phyloP scores from a whole-genome alignment of 2,888 invertebrate genomes.

The Saturnia japonica region DNA sequence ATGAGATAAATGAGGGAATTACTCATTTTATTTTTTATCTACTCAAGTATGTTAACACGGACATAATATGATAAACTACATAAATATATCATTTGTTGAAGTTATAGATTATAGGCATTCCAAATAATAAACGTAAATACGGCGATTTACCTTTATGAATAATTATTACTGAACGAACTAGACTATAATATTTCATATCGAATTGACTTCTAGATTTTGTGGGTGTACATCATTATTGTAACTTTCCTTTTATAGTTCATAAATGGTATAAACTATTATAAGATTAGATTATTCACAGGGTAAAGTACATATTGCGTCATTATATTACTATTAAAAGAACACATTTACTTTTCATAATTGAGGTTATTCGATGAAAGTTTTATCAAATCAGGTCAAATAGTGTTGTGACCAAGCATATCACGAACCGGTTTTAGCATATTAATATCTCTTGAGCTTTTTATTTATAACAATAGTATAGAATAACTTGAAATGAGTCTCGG shows the following conservation, averaged over 20 bases:
- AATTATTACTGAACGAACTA: not conserved
- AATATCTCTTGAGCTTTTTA: no score
- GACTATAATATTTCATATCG: not conserved
- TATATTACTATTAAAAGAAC: no score
- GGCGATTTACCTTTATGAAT: not conserved
- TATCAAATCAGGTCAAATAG: constrained; percentile 2
- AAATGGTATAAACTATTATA: not conserved
- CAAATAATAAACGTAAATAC: no score
- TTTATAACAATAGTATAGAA: no score
- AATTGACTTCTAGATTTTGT: not conserved
- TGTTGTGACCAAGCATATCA: not conserved
- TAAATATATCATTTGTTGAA: not conserved
- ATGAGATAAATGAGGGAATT: not conserved
- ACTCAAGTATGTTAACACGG: not conserved
- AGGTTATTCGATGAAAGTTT: not conserved
- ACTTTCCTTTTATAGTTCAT: not conserved
- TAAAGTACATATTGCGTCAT: no score
- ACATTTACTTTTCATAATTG: not conserved
- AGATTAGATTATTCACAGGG: not conserved
- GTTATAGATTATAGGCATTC: not conserved
- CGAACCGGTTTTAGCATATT: not conserved
- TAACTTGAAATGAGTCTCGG: no score
- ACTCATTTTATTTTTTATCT: not conserved
- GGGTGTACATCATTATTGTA: not conserved
- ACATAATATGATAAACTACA: not conserved